Conservation (phyloP, 2,797 vertebrate genomes). For the Remorina albescens region DNA sequence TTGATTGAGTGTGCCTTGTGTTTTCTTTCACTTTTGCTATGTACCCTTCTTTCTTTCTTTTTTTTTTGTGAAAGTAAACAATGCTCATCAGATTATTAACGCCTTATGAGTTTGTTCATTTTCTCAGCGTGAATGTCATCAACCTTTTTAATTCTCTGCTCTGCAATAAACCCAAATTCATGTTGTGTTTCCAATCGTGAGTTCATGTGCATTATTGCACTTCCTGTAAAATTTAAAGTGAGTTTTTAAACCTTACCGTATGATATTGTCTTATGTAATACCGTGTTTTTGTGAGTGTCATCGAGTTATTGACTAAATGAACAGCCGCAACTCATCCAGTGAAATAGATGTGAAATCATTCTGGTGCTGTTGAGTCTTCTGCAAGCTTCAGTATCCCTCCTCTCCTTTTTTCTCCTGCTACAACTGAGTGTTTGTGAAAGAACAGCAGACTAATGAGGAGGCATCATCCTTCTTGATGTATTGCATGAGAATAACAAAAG, state of each 20-base stretch:
- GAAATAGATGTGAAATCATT: constrained; percentile 37
- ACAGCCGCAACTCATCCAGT: constrained; percentile 23
- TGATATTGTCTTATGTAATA: constrained; percentile 28
- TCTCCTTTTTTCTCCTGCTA: constrained; percentile 10
- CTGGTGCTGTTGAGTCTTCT: constrained; percentile 14
- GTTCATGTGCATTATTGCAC: too few species aligned
- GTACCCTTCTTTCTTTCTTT: neutral
- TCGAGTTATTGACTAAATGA: constrained; percentile 9
- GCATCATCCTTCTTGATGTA: constrained; percentile 39
- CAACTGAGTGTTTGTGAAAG: constrained; percentile 20
- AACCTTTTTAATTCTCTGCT: constrained; percentile 56
- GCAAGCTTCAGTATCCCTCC: constrained; percentile 13
- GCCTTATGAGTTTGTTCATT: constrained; percentile 20
- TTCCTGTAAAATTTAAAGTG: constrained; percentile 47
- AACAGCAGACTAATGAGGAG: constrained; percentile 31
- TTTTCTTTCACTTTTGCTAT: neutral
- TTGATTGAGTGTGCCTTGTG: neutral
- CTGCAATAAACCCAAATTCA: constrained; percentile 42
- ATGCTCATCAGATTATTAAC: constrained; percentile 38
- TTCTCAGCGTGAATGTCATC: constrained; percentile 52
- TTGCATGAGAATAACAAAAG: constrained; percentile 19
- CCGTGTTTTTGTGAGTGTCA: constrained; percentile 10
- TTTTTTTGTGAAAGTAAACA: constrained; percentile 27
- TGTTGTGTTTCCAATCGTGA: neutral
- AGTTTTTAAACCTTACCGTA: constrained; percentile 12